Evolutionary conservation across 1,140 invertebrate species (phyloP), one percentile per base, ranked within the genome.

Genomic region (Maniola jurtina): DNA sequence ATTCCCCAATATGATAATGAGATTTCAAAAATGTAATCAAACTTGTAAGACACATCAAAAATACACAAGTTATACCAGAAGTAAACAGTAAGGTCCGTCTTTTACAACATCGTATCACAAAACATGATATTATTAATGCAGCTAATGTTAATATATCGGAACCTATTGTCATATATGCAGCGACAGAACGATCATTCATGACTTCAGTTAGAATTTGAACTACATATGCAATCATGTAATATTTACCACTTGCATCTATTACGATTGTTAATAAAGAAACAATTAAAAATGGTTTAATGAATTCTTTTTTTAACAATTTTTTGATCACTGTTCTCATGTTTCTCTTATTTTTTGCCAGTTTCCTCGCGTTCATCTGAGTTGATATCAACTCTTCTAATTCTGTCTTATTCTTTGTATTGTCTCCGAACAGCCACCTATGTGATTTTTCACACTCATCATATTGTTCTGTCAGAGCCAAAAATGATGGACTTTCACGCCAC

Each of bases 401-500:
- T 61, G 58, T 71, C 10, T 56, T 71, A 16, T 54, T 64, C 16
- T 66, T 36, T 4, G 42, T 2, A 13, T 64, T 68, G 16, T 73
- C 58, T 34, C 76, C 76, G 38, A 67, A 59, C n/a, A 73, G 66
- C 70, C 69, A 75, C 11, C 13, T 66, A 45, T 68, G 70, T 2
- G 62, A 54, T 60, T 64, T 66, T 11, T 50, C 36, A 36, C 68
- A 75, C 25, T 75, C 68, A 9, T 72, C 60, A 48, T 73, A 79
- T 6, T 70, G 54, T 13, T 72, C 80, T 33, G 68, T 76, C 38
- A 72, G 61, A 0, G 79, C 80, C 2, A 75, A 68, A 58, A 64
- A 84, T 0, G 71, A 66, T n/a, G 81, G 81, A 50, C 76, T 82
- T 56, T 84, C 81, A 0, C 75, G 74, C 70, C 78, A 79, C 40